Percentiles rank a stretch among this genome's conserved stretches.
Evolutionary conservation across 2,888 invertebrate genomes (phyloP).

Genomic region (Halictus ligatus): DNA sequence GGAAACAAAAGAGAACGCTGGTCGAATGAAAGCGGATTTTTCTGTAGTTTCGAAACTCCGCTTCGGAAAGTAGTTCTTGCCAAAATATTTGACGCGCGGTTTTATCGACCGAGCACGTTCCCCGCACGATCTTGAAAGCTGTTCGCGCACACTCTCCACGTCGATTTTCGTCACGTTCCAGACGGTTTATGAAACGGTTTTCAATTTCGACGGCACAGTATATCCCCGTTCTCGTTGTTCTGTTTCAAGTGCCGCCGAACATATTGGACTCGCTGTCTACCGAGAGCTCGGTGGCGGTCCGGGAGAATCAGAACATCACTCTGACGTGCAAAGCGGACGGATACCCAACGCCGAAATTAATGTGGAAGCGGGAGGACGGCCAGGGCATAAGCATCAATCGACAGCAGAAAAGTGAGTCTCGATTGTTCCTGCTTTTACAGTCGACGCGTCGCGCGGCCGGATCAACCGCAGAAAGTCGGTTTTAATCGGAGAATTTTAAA

Average conservation of each 20-base stretch:
- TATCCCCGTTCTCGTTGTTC: background rate
- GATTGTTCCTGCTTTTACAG: background rate
- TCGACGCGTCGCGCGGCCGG: background rate
- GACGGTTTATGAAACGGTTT: background rate
- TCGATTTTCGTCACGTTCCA: background rate
- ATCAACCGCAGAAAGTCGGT: background rate
- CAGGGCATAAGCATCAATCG: constrained; percentile 94
- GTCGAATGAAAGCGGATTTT: background rate
- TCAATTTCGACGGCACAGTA: background rate
- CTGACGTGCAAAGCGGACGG: constrained; percentile 96
- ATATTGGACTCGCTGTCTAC: constrained; percentile 96
- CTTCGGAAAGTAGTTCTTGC: background rate
- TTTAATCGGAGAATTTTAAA: background rate
- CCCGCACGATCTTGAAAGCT: background rate
- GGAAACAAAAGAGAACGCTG: background rate
- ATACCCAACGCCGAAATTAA: constrained; percentile 95
- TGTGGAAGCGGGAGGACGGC: constrained; percentile 96
- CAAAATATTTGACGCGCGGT: background rate
- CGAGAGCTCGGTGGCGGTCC: constrained; percentile 95
- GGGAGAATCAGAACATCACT: constrained; percentile 97
- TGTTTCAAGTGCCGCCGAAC: constrained; percentile 94
- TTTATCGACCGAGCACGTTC: background rate
- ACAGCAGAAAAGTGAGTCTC: constrained; percentile 91
- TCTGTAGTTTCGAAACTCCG: background rate
- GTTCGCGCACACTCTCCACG: background rate